phyloP scores from a whole-genome alignment of 1,140 invertebrate genomes.

The Scylla paramamosain region DNA sequence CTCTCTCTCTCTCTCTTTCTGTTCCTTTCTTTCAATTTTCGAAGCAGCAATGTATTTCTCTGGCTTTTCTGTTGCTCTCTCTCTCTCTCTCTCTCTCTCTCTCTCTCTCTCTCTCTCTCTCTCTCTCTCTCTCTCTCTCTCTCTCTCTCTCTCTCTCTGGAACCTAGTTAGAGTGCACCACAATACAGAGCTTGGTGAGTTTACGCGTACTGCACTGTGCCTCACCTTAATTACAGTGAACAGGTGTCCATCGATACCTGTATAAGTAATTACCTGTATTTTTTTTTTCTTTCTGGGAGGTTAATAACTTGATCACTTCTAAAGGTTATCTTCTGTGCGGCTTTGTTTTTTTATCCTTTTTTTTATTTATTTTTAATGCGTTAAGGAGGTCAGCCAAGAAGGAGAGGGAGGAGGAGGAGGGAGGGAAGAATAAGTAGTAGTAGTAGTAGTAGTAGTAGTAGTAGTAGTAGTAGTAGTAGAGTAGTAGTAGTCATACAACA shows the following conservation, averaged over 20 bases:
- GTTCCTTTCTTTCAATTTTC: neutral
- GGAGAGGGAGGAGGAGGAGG: neutral
- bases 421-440: neutral
- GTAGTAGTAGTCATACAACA: too few relatives aligned
- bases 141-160: conserved; percentile 29
- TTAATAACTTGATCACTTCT: too few relatives aligned
- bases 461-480: too few relatives aligned
- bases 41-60: neutral
- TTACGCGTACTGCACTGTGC: too few relatives aligned
- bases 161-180: too few relatives aligned
- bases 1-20: neutral
- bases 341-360: neutral
- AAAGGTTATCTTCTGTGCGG: too few relatives aligned
- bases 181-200: too few relatives aligned
- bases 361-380: neutral
- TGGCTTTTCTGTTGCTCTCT: neutral
- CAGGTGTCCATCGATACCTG: too few relatives aligned
- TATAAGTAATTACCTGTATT: too few relatives aligned
- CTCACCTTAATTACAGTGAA: too few relatives aligned
- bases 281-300: too few relatives aligned
- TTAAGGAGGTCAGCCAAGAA: neutral
- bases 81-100: conserved; percentile 44
- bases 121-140: conserved; percentile 36
- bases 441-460: neutral
- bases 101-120: conserved; percentile 28